Base-by-base conservation (phyloP, 1,140 invertebrate genomes). In the Trissolcus basalis region DNA sequence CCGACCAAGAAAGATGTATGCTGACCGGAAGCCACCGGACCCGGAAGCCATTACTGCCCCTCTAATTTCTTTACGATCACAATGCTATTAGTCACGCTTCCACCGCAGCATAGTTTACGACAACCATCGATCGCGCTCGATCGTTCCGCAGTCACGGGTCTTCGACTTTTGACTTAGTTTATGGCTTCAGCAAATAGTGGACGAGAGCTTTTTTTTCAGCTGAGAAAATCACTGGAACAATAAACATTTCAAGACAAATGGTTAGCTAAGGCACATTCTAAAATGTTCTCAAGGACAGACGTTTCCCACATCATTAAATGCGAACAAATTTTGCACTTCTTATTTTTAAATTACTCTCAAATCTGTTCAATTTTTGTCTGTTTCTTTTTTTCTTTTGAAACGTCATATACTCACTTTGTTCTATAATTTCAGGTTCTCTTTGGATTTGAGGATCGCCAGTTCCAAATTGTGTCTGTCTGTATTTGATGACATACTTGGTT, bases 21-120 rank as follows among this genome's bases (percentile, higher is more conserved):
- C 81, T 69, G 79, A 85, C 83, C 86, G 87, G 87, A 88, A 88
- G 81, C 76, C 78, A 85, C 79, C 82, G 78, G 82, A 84, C 82
- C 86, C 86, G 87, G 86, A 88, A 87, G 77, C 81, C 83, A 85
- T 87, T 87, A 87, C 69, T 82, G 79, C 80, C 85, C 83, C 86
- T 85, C 85, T 88, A 88, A 88, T 87, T 88, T 88, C 86, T 88
- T 88, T 88, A 87, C 86, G 85, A 88, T 87, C 85, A 78, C 80
- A 81, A 83, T 83, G 82, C 83, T 82, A 83, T 86, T 87, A 85
- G 83, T 88, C 84, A 86, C 82, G 85, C 80, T 83, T 74, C 73
- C 78, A 74, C 80, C 80, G 68, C 73, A 71, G 64, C 72, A 69
- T 81, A 79, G 75, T 85, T 86, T 85, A 82, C 79, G 77, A 81